These are phyloP conservation scores for Philereme transversata DNA, from an alignment of 2,888 invertebrate genomes.

Conservation along the genomic window DNA sequence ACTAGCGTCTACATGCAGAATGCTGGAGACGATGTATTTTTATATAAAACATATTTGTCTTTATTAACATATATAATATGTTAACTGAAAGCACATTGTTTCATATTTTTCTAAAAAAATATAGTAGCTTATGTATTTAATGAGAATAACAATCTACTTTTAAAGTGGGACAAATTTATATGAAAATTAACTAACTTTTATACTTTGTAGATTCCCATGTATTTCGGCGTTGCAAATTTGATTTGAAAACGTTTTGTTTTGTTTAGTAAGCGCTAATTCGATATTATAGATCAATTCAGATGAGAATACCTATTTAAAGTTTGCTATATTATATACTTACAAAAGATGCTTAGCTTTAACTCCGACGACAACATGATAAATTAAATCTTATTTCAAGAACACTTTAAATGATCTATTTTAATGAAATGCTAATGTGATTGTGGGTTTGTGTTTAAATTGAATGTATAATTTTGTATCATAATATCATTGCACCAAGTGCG, in stretches of 20 bases:
- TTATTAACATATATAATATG: conserved; percentile 83
- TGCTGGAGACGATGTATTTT: conserved; percentile 80
- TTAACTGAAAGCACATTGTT: conserved; percentile 82
- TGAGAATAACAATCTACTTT: conserved; percentile 70
- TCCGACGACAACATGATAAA: conserved; percentile 15
- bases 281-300: conserved; percentile 2
- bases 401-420: conserved; percentile 46
- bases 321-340: neutral
- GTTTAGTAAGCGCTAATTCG: conserved; percentile 4
- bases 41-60: conserved; percentile 83
- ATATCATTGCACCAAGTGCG: conserved; percentile 78
- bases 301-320: neutral
- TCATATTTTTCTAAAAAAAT: conserved; percentile 82
- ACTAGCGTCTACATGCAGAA: conserved; percentile 75
- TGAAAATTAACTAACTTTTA: conserved; percentile 56
- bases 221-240: conserved; percentile 30
- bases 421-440: conserved; percentile 67
- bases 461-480: conserved; percentile 61
- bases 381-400: conserved; percentile 28
- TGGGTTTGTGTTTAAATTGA: conserved; percentile 66
- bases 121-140: conserved; percentile 68
- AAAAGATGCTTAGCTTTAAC: conserved; percentile 1
- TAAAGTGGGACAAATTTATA: conserved; percentile 65
- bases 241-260: conserved; percentile 20
- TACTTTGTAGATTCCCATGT: conserved; percentile 50